Percentiles rank a stretch among this genome's conserved stretches.
These are phyloP conservation scores for Dromaius novaehollandiae DNA, from an alignment of 2,113 vertebrate species.

Conservation along the genomic window DNA sequence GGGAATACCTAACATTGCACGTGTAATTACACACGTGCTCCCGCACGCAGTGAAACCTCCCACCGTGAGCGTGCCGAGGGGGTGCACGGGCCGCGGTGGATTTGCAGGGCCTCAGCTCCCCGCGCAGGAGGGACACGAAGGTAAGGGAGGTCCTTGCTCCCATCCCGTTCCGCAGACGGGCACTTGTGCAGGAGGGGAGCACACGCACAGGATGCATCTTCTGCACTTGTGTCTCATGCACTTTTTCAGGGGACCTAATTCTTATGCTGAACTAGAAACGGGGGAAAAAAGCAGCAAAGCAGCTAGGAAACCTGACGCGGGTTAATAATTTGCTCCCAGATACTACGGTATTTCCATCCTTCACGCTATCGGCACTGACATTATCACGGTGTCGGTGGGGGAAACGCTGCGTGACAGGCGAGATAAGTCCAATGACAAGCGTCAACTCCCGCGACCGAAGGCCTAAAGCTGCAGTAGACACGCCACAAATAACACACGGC, in stretches of 20 bases:
- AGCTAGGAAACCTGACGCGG: not conserved
- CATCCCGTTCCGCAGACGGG: too few species aligned
- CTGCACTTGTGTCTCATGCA: not conserved
- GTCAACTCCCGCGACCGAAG: not conserved
- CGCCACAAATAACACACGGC: not conserved
- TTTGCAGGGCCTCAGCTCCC: not conserved
- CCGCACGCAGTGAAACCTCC: accelerated
- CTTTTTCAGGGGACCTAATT: not conserved
- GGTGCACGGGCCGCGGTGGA: not conserved
- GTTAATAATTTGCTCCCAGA: not conserved
- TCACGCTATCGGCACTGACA: not conserved
- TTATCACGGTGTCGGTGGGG: not conserved
- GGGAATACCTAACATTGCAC: not conserved
- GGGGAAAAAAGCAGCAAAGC: not conserved
- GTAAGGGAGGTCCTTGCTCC: not conserved
- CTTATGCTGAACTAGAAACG: not conserved
- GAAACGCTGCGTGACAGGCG: accelerated
- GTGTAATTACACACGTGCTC: accelerated
- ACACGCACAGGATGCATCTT: too few species aligned
- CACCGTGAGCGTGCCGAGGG: accelerated
- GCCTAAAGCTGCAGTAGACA: not conserved
- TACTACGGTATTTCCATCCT: not conserved
- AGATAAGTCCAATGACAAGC: not conserved
- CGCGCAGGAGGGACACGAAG: not conserved
- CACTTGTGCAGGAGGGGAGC: too few species aligned